Conservation (phyloP, 2,113 vertebrate species). For the Beaufortia kweichowensis region DNA sequence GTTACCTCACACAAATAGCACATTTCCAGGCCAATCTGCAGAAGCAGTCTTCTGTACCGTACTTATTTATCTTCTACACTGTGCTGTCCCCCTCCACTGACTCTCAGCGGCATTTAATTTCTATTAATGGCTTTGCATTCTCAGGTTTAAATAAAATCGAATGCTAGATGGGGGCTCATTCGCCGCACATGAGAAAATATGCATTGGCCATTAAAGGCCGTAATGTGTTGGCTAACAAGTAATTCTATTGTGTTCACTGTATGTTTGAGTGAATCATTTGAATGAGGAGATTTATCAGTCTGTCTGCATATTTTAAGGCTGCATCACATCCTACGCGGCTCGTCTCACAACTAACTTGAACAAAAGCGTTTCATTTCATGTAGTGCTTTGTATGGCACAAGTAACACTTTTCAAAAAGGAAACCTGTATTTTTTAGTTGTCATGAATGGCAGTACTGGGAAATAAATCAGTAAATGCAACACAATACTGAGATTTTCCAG, state of each 20-base stretch:
- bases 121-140: slow-evolving; percentile 78
- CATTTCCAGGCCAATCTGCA: slow-evolving; percentile 77
- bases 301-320: slow-evolving; percentile 32
- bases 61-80: slow-evolving; percentile 76
- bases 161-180: slow-evolving; percentile 55
- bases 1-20: slow-evolving; percentile 74
- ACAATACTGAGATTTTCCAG: background rate
- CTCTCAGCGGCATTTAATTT: slow-evolving; percentile 75
- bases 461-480: background rate
- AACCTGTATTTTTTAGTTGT: background rate
- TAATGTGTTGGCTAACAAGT: slow-evolving; percentile 68
- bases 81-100: slow-evolving; percentile 70
- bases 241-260: slow-evolving; percentile 67
- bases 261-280: slow-evolving; percentile 60
- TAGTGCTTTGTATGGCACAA: background rate
- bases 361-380: background rate
- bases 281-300: slow-evolving; percentile 51
- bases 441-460: background rate
- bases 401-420: background rate
- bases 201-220: slow-evolving; percentile 71
- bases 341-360: background rate
- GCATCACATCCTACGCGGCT: background rate
- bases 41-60: slow-evolving; percentile 74
- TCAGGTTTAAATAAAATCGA: slow-evolving; percentile 68
- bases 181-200: slow-evolving; percentile 71